Evolutionary conservation across 2,797 vertebrate species (phyloP).

Genomic region (Oceanodroma leucorhoa): DNA sequence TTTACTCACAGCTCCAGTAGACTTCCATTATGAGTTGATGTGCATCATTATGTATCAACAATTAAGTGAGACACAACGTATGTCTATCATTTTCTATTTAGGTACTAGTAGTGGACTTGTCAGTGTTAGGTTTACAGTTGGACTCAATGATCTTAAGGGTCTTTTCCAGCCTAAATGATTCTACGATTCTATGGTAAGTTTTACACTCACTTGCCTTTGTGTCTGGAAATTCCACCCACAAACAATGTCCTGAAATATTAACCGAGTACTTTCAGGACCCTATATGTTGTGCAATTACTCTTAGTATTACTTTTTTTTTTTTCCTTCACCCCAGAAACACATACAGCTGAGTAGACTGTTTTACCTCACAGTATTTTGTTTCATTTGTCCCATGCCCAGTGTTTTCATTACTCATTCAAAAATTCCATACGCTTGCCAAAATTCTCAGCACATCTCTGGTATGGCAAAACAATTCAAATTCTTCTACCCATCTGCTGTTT

Average conservation of each 20-base stretch:
- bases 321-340: background rate
- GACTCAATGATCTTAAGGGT: background rate
- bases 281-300: background rate
- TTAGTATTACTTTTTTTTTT: background rate
- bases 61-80: background rate
- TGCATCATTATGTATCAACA: background rate
- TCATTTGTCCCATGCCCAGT: background rate
- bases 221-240: background rate
- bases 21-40: accelerated
- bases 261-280: background rate
- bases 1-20: background rate
- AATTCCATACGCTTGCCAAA: constrained; percentile 8
- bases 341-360: background rate
- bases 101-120: background rate
- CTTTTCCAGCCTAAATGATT: background rate
- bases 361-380: background rate
- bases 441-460: background rate
- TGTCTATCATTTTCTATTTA: background rate
- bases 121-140: background rate
- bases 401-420: constrained; percentile 22
- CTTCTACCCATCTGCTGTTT: background rate
- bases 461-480: constrained; percentile 20
- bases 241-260: background rate
- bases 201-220: background rate
- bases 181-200: background rate